Conservation (phyloP, 2,797 vertebrate species). For the Falco peregrinus region DNA sequence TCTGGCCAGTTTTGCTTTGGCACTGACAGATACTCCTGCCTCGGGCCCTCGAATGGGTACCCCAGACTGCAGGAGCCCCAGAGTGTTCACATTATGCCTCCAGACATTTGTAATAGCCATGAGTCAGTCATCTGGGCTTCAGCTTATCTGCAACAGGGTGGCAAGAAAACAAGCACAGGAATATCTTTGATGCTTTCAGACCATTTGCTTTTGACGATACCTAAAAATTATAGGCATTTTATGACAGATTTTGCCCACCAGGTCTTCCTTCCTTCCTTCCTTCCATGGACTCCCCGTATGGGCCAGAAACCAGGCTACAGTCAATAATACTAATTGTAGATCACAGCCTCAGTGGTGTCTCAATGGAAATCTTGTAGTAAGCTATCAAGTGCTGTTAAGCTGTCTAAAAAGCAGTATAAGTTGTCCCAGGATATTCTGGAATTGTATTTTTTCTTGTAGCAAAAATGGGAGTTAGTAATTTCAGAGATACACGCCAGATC, state of each 20-base stretch:
- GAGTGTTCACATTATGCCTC: not conserved
- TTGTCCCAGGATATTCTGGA: not conserved
- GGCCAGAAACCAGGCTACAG: not conserved
- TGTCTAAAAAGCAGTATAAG: not conserved
- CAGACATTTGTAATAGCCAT: not conserved
- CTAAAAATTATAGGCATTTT: not conserved
- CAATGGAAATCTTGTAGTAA: not conserved
- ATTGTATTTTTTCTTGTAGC: not conserved
- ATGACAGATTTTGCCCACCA: not conserved
- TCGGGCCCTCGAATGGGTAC: not conserved
- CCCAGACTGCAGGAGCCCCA: not conserved
- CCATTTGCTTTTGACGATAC: not conserved
- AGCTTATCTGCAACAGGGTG: not conserved
- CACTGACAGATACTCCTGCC: not conserved
- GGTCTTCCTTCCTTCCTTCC: not conserved
- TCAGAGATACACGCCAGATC: fast-evolving
- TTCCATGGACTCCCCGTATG: not conserved
- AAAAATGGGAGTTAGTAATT: not conserved
- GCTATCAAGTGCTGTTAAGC: not conserved
- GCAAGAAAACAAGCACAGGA: not conserved
- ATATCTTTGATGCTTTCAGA: not conserved
- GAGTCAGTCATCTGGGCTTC: not conserved
- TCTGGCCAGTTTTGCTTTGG: not conserved
- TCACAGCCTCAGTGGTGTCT: not conserved
- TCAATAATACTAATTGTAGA: not conserved